These are phyloP conservation scores for Coracopsis vasa DNA, from an alignment of 2,113 vertebrate genomes.

Conservation along the genomic window DNA sequence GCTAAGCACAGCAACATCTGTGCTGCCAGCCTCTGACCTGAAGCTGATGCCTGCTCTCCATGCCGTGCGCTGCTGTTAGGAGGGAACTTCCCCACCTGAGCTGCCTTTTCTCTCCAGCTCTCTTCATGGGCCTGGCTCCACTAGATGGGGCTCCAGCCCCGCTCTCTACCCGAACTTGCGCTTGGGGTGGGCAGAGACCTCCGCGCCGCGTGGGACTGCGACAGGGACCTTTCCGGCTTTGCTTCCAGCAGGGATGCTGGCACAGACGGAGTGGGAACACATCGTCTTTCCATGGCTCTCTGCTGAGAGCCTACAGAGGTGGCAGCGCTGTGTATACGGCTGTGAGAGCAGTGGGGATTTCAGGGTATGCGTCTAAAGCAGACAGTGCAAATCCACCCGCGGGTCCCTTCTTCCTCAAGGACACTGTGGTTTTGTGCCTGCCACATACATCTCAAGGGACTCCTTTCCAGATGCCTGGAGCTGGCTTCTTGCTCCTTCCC, in stretches of 20 bases:
- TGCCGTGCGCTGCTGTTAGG: accelerated
- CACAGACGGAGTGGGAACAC: accelerated
- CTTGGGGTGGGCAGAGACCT: accelerated
- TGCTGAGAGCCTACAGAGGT: background rate
- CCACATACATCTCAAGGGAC: background rate
- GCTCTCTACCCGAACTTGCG: background rate
- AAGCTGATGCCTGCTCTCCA: accelerated
- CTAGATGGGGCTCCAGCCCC: background rate
- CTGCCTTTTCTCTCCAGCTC: background rate
- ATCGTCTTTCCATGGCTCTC: background rate
- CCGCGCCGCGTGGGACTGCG: accelerated
- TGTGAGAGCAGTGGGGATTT: background rate
- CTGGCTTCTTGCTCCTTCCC: background rate
- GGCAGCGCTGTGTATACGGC: background rate
- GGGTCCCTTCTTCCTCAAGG: background rate
- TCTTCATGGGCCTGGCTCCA: background rate
- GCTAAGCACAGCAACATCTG: background rate
- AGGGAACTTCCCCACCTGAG: background rate
- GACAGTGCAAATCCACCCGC: background rate
- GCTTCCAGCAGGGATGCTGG: background rate
- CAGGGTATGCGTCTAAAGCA: too few species aligned
- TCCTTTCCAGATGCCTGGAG: background rate
- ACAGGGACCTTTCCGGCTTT: accelerated
- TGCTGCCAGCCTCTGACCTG: background rate
- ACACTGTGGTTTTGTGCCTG: background rate